Conservation (phyloP, 2,888 invertebrate species). For the Gandaritis pyraliata region DNA sequence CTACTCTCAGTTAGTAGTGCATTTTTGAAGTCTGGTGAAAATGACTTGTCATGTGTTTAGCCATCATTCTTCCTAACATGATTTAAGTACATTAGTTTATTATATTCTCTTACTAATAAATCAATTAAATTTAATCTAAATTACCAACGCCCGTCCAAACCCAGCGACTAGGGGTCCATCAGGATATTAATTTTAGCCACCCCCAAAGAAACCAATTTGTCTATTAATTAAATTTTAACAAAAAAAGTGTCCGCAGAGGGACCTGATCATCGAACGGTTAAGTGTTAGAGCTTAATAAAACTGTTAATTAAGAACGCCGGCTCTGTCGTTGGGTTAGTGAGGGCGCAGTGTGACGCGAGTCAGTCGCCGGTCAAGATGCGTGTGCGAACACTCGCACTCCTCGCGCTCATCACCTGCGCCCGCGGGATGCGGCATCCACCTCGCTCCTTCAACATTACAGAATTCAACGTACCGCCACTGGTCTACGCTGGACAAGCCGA, state of each 20-base stretch:
- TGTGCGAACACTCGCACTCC: constrained; percentile 53
- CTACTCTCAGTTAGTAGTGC: background rate
- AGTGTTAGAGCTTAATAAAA: constrained; percentile 81
- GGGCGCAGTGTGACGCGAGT: constrained; percentile 61
- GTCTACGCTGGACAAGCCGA: constrained; percentile 62
- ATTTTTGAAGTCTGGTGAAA: background rate
- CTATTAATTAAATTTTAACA: constrained; percentile 67
- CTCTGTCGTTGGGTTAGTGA: constrained; percentile 48
- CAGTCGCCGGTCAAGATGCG: constrained; percentile 72
- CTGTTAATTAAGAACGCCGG: constrained; percentile 77
- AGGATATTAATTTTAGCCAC: constrained; percentile 45
- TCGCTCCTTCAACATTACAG: constrained; percentile 68
- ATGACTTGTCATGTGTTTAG: background rate
- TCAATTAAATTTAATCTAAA: constrained; percentile 18
- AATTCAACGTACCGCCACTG: constrained; percentile 61
- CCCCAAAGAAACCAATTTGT: constrained; percentile 71
- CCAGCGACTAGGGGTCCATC: constrained; percentile 20
- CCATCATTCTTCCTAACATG: background rate
- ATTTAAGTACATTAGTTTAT: background rate
- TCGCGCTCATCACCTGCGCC: constrained; percentile 47
- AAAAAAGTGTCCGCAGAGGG: constrained; percentile 65
- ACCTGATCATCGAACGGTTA: constrained; percentile 67
- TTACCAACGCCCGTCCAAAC: constrained; percentile 21
- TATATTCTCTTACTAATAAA: background rate
- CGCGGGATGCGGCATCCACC: constrained; percentile 16